Conservation (phyloP, 1,140 invertebrate species). For the Lepidotrigona ventralis region DNA sequence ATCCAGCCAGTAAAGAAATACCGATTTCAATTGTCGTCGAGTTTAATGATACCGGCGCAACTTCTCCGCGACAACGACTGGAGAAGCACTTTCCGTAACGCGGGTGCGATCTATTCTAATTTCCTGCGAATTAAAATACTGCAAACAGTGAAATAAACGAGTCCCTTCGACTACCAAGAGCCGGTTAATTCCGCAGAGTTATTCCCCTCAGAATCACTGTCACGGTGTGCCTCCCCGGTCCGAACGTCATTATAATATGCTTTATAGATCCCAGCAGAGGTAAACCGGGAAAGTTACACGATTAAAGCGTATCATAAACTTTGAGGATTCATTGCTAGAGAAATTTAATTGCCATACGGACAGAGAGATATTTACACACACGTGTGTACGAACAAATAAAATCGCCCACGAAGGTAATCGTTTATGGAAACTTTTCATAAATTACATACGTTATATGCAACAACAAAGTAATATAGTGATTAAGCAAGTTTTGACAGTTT, state of each 20-base stretch:
- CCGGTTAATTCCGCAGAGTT: neutral
- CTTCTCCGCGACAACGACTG: neutral
- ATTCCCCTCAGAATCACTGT: neutral
- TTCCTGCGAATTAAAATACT: neutral
- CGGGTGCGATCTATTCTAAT: neutral
- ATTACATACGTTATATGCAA: too few species aligned
- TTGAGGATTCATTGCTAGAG: neutral
- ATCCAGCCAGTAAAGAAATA: neutral
- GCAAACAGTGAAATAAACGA: neutral
- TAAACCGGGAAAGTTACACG: neutral
- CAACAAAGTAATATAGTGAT: too few species aligned
- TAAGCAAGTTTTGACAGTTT: too few species aligned
- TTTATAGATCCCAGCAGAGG: neutral
- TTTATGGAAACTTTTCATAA: too few species aligned
- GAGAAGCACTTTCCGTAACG: neutral
- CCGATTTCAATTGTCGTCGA: neutral
- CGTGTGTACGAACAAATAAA: too few species aligned
- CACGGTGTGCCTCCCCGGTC: neutral
- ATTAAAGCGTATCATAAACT: slow-evolving; percentile 21
- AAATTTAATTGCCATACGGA: neutral
- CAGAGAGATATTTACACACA: neutral
- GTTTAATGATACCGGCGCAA: neutral
- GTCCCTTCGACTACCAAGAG: neutral
- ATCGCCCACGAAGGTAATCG: too few species aligned
- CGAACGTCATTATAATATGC: slow-evolving; percentile 13